Base-by-base conservation (phyloP, 2,888 invertebrate species). In the Calliphora vomitoria region DNA sequence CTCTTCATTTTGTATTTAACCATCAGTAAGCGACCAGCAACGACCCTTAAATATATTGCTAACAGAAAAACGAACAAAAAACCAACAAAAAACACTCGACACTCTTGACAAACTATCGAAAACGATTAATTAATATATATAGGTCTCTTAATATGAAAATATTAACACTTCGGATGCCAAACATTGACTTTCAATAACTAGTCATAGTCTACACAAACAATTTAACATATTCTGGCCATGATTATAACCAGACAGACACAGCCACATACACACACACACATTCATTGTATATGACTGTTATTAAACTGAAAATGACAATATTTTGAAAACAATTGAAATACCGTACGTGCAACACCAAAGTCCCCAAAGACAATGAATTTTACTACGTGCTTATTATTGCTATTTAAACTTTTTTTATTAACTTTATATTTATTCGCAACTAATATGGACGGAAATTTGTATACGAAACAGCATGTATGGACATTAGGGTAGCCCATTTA, bases 261-360 rank as follows among this genome's bases (percentile, higher is more conserved):
- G 1, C 35, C 4, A 62, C 10, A 38, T 0, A 8, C n/a, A 38
- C 60, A 31, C 4, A 4, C 44, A 44, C 44, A 44, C 44, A 44
- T 44, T 44, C 6, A 50, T 50, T 50, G 4, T n/a, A 62, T 8
- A 35, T 62, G n/a, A n/a, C 38, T 62, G 38, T n/a, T 38, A 62
- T 62, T 62, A 35, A 62, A 62, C n/a, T 38, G 62, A 38, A 10
- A 64, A 62, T 62, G 62, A 62, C 35, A 62, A 62, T 62, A 35
- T 62, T 62, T 38, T 62, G n/a, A 38, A 64, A 64, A 38, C 38
- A 64, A 64, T 64, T 64, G 35, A 64, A 35, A 64, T 64, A 38
- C 62, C 18, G 38, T n/a, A 38, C 62, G 62, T 38, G 62, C 31
- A 64, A 64, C 62, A 64, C 62, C 38, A 18, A 38, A 15, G 55